Evolutionary conservation across 2,888 invertebrate species (phyloP), one percentile per base, ranked within the genome.

Genomic region (Tenthredo distinguenda): DNA sequence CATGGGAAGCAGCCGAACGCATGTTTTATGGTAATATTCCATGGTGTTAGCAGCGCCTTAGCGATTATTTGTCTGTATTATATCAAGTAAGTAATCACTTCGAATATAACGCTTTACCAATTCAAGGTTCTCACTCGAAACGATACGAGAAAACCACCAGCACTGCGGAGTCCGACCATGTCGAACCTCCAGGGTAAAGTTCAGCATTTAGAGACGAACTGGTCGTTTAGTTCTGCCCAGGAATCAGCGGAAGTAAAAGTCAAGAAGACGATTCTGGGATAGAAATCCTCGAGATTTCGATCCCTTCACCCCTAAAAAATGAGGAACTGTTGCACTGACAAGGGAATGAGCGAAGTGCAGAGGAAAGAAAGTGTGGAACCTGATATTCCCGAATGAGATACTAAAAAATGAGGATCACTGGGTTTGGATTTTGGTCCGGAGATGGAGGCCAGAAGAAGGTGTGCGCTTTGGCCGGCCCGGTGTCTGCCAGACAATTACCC

Each of bases 401-500:
- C 12, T 6, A 81, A 47, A 76, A 62, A 62, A 88, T 91, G 91
- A 92, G 91, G 91, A 89, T 88, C 92, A 89, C 89, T 90, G 89
- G 84, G 68, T 87, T 88, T 89, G 81, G 89, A 90, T 90, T 81
- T 91, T 88, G 87, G 89, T 90, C 89, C 12, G 31, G 82, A 55
- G 83, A n/a, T 87, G 88, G 87, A 89, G 87, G 86, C 88, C 86
- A 58, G 58, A 55, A 85, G 77, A 72, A 83, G 87, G 82, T 86
- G 74, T 85, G 85, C 86, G 77, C 84, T 74, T 86, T 37, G 85
- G 79, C 85, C 71, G 62, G 91, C 91, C 87, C 89, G 90, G 89
- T 91, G 91, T 91, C 90, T 90, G 91, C 91, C 92, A 92, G 92
- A 92, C 92, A 92, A 92, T 92, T 92, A 92, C 91, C 92, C 89